Evolutionary conservation across 2,888 invertebrate genomes (phyloP).

Genomic region (Phyto melanocephala): DNA sequence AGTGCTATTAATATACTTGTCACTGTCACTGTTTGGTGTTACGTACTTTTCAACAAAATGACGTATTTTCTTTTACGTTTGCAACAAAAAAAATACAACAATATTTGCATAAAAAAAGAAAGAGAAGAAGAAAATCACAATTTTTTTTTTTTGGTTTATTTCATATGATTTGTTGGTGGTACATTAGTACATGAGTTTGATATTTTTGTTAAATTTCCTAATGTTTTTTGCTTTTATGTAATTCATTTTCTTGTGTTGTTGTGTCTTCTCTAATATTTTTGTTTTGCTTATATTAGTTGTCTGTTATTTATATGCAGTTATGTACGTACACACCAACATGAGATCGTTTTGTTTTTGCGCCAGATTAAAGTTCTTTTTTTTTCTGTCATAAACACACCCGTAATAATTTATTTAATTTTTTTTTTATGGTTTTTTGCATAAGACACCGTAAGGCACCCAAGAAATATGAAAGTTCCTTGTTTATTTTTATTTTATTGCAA

Average conservation of each 20-base stretch:
- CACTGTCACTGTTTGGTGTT: not conserved
- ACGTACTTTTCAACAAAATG: constrained; percentile 8
- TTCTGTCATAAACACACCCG: not conserved
- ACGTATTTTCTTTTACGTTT: not conserved
- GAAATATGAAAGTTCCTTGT: constrained; percentile 9
- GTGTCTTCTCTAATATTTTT: constrained; percentile 56
- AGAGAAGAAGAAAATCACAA: not conserved
- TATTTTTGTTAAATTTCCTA: not conserved
- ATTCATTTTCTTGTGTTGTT: constrained; percentile 18
- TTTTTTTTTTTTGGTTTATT: not conserved
- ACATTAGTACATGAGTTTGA: not conserved
- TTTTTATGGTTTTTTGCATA: constrained; percentile 33
- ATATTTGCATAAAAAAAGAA: not conserved
- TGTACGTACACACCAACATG: no score
- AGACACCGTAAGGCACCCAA: not conserved
- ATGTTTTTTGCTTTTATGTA: constrained; percentile 30
- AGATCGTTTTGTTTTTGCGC: not conserved
- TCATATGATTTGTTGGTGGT: not conserved
- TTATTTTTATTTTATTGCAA: constrained; percentile 43
- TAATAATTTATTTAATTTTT: constrained; percentile 30
- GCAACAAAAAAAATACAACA: not conserved
- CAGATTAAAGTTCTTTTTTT: constrained; percentile 30
- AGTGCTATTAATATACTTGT: not conserved
- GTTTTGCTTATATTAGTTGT: constrained; percentile 55
- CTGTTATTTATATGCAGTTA: not conserved